Evolutionary conservation across 2,797 vertebrate species (phyloP), one percentile per base, ranked within the genome.

Genomic region (Semaprochilodus insignis): DNA sequence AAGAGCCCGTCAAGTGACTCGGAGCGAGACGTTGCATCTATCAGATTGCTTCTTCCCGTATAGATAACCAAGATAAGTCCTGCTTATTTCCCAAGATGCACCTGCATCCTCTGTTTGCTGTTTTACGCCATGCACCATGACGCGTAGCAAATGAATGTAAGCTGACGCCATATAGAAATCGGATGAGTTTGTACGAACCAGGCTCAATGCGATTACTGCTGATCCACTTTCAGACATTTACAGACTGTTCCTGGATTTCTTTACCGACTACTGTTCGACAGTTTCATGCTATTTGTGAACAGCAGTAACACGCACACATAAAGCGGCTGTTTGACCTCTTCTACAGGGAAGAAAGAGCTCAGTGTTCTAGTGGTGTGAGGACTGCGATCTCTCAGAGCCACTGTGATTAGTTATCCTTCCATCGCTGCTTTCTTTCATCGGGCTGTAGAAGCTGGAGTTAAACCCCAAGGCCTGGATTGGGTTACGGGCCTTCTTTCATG

Each of bases 401-500:
- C 71, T 65, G 89, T 91, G 93, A 93, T 90, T 94, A 91, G 92
- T 89, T 90, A 87, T 82, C 90, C 79, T 85, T 93, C 91, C 89
- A 91, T 91, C 91, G 90, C 86, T 86, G 89, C 77, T 84, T 83
- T 59, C 86, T 91, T 90, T 93, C 93, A 91, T 54, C 85, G 90
- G 88, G 90, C 93, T 86, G 88, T 87, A 92, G 91, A 89, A 86
- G 88, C 92, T 87, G 84, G 54, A 91, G 90, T 88, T 90, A 86
- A 90, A 90, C 88, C 90, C 85, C 86, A 85, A 85, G 86, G 86
- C 87, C 83, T 81, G 73, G 89, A 88, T 93, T 90, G 85, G 90
- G 91, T 93, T 94, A 91, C 93, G 90, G 88, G 85, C 87, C 85
- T 93, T 81, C 88, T 92, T 94, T 92, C 88, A 92, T 81, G 85